A percentile compares a stretch with the other conserved stretches of the same genome.
These are phyloP conservation scores for Pluvianellus socialis DNA, from an alignment of 2,113 vertebrate genomes.

Conservation along the genomic window DNA sequence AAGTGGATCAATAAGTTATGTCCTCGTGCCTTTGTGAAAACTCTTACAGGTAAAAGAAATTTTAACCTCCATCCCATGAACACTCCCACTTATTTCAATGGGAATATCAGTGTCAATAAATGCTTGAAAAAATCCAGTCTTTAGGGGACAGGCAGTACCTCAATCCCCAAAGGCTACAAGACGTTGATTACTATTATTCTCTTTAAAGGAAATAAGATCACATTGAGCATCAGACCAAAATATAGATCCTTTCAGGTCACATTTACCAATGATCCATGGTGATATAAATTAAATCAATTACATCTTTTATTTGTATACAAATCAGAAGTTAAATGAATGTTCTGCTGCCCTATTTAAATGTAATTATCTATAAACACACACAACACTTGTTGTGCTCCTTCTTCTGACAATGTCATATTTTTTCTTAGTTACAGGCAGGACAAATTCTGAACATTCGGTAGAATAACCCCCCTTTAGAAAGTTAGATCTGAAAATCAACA, in stretches of 20 bases:
- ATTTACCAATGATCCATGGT: background rate
- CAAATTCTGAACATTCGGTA: background rate
- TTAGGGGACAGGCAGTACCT: background rate
- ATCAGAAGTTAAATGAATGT: background rate
- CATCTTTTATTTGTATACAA: background rate
- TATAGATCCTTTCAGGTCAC: background rate
- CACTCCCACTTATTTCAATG: background rate
- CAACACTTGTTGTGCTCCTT: background rate
- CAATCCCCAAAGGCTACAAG: background rate
- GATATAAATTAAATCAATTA: slow-evolving; percentile 4
- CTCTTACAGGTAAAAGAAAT: background rate
- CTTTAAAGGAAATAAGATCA: background rate
- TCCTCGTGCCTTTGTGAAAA: background rate
- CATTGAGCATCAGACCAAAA: background rate
- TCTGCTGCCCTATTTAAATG: background rate
- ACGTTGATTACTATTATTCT: background rate
- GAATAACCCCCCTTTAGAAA: background rate
- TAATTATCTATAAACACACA: background rate
- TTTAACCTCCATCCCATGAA: background rate
- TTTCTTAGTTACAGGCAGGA: background rate
- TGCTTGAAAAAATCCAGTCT: background rate
- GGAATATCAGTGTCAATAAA: background rate
- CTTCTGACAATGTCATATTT: background rate
- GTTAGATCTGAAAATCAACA: background rate
- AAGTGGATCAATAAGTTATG: background rate